Evolutionary conservation across 2,888 invertebrate genomes (phyloP).

Genomic region (Mesochorus sp.): DNA sequence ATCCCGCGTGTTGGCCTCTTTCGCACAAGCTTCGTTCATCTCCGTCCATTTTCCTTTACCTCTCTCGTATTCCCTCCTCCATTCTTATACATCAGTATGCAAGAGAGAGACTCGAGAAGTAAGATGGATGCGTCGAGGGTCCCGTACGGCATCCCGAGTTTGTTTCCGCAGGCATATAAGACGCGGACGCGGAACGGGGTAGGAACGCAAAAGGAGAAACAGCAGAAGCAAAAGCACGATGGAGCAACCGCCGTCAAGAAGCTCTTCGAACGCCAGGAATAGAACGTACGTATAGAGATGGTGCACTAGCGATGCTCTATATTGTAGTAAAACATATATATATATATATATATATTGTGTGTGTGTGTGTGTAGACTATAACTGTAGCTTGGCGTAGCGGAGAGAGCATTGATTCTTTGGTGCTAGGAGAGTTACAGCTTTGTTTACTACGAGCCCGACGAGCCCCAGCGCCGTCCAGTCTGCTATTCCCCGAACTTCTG

Average conservation of each 20-base stretch:
- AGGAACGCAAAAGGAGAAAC: conserved; percentile 51
- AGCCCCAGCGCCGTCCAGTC: conserved; percentile 81
- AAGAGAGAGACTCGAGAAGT: conserved; percentile 61
- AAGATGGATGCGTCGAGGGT: conserved; percentile 65
- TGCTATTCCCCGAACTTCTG: conserved; percentile 66
- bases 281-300: conserved; percentile 46
- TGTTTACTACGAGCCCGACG: conserved; percentile 80
- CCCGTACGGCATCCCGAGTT: conserved; percentile 65
- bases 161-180: conserved; percentile 65
- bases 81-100: conserved; percentile 73
- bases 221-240: conserved; percentile 39
- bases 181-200: too few species aligned
- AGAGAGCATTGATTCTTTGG: conserved; percentile 79
- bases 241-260: conserved; percentile 30
- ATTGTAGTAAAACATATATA: conserved; percentile 40
- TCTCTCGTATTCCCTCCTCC: conserved; percentile 12
- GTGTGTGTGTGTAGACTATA: conserved; percentile 20
- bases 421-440: conserved; percentile 81
- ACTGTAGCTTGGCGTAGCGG: conserved; percentile 13
- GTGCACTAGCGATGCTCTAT: conserved; percentile 26
- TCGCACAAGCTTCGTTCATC: conserved; percentile 30
- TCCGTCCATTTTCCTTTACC: conserved; percentile 35
- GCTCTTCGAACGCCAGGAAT: conserved; percentile 60
- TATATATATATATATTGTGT: too few species aligned
- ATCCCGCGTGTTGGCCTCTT: conserved; percentile 30